Percentiles rank a stretch among this genome's conserved stretches.
Evolutionary conservation across 2,113 vertebrate species (phyloP).

Genomic region (Amazona guildingii): DNA sequence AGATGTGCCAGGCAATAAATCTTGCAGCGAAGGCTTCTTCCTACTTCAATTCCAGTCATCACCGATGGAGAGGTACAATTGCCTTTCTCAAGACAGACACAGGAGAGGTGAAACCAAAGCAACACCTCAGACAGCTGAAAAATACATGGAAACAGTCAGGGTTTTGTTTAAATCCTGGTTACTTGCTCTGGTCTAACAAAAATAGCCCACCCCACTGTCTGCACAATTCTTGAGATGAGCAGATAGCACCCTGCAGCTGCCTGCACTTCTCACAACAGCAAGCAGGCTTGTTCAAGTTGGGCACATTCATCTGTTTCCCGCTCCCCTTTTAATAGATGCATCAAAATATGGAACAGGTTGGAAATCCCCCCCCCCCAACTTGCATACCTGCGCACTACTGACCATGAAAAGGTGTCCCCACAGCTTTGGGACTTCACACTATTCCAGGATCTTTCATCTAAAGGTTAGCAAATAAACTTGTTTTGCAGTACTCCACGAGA

Average conservation of each 20-base stretch:
- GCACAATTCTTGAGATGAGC: not conserved
- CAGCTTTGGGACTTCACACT: not conserved
- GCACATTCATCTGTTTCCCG: not conserved
- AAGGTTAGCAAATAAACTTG: not conserved
- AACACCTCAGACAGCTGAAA: not conserved
- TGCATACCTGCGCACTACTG: not conserved
- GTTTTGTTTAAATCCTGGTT: not conserved
- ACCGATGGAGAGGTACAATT: not conserved
- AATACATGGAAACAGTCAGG: not conserved
- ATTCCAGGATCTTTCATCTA: not conserved
- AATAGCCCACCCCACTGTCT: not conserved
- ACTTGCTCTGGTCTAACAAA: not conserved
- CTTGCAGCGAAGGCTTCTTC: conserved; percentile 3
- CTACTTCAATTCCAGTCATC: not conserved
- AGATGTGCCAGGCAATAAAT: conserved; percentile 26
- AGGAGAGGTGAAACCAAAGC: not conserved
- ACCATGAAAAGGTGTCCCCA: not conserved
- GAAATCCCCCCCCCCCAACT: not conserved
- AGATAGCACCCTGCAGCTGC: not conserved
- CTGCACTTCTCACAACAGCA: not conserved
- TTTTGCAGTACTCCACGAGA: not conserved
- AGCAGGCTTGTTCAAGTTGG: not conserved
- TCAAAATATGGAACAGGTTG: not conserved
- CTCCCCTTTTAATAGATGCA: not conserved
- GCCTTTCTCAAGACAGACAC: not conserved